Conservation (phyloP, 2,797 vertebrate genomes). For the Meda fulgida region DNA sequence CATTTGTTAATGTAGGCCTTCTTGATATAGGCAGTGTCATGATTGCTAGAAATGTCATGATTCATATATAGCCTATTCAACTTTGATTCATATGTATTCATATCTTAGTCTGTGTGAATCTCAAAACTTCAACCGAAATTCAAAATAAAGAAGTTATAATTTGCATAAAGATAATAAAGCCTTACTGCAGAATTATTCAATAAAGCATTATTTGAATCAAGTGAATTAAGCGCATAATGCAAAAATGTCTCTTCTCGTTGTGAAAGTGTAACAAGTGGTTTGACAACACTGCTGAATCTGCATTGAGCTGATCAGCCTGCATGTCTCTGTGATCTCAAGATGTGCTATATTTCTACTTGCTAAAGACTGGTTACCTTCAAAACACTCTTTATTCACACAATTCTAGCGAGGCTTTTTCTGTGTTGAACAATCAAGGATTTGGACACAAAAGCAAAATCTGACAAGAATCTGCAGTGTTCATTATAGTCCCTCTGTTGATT, state of each 20-base stretch:
- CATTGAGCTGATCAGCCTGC: background rate
- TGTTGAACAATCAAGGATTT: slow-evolving; percentile 20
- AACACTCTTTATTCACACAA: slow-evolving; percentile 2
- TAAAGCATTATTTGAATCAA: slow-evolving; percentile 10
- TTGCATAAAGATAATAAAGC: background rate
- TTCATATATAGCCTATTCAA: background rate
- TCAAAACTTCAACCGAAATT: background rate
- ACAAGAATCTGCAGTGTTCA: slow-evolving; percentile 5
- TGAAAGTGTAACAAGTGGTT: background rate
- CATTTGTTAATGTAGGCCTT: background rate
- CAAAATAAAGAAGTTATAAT: background rate
- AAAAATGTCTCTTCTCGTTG: too few relatives aligned
- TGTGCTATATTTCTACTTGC: background rate
- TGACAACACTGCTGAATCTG: background rate
- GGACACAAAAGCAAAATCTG: slow-evolving; percentile 15
- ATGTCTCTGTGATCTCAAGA: background rate
- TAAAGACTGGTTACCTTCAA: background rate
- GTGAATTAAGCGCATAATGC: background rate
- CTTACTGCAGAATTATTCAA: background rate
- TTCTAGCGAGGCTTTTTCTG: background rate
- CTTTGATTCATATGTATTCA: background rate
- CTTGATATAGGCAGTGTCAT: background rate
- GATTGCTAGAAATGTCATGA: background rate
- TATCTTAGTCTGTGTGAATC: background rate
- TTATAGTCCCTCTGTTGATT: slow-evolving; percentile 9